phyloP scores from a whole-genome alignment of 2,888 invertebrate genomes.

The Eilema depressum region DNA sequence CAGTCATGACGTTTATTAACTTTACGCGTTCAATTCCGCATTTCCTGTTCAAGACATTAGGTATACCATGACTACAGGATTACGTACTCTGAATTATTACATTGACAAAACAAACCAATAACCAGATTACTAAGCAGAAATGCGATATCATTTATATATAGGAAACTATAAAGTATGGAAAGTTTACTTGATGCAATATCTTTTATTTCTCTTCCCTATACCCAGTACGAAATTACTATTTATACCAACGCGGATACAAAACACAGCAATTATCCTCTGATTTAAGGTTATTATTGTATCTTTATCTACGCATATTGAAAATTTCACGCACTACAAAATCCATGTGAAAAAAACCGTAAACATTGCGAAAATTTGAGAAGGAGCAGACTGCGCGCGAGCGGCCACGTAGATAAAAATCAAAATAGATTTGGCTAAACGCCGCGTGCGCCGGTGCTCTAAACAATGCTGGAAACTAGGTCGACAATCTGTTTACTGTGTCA shows the following conservation, averaged over 20 bases:
- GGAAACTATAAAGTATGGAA: not conserved
- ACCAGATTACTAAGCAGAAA: not conserved
- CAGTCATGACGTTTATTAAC: conserved; percentile 4
- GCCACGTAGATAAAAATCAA: conserved; percentile 79
- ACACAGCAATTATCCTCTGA: conserved; percentile 24
- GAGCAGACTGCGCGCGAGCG: conserved; percentile 68
- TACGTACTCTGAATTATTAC: not conserved
- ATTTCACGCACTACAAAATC: conserved; percentile 29
- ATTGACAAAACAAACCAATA: not conserved
- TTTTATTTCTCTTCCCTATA: conserved; percentile 10
- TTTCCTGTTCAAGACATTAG: conserved; percentile 1
- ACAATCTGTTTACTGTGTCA: conserved; percentile 79
- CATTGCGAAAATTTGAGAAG: conserved; percentile 76
- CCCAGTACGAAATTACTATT: conserved; percentile 25
- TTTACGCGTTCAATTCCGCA: not conserved
- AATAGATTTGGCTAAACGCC: conserved; percentile 85
- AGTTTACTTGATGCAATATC: conserved; percentile 6
- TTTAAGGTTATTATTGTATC: conserved; percentile 29
- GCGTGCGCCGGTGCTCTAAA: conserved; percentile 69
- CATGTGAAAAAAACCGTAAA: conserved; percentile 64
- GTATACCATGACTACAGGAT: not conserved
- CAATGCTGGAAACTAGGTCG: conserved; percentile 84
- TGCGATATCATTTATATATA: not conserved
- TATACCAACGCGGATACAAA: conserved; percentile 31
- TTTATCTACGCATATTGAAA: conserved; percentile 35